Percentiles rank a stretch among this genome's conserved stretches.
Conservation (phyloP, 2,113 vertebrate genomes). For the Hippocampus abdominalis region DNA sequence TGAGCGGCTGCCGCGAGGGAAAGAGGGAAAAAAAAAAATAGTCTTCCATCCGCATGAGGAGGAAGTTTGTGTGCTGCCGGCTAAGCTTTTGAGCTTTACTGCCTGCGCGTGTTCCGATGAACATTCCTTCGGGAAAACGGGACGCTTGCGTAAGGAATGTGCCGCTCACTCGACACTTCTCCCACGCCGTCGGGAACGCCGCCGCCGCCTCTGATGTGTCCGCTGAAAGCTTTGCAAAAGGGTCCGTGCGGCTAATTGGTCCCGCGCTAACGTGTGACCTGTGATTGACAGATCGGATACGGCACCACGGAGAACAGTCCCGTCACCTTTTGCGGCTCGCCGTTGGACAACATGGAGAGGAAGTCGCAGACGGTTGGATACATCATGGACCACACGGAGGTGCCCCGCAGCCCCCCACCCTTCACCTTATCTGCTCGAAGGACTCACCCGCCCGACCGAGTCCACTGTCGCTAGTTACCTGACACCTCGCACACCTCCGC, state of each 20-base stretch:
- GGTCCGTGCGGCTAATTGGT: neutral
- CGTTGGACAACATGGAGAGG: conserved; percentile 69
- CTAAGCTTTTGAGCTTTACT: neutral
- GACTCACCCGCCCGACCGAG: neutral
- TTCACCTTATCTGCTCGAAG: neutral
- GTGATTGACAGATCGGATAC: conserved; percentile 78
- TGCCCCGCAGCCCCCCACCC: conserved; percentile 26
- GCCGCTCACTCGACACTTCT: neutral
- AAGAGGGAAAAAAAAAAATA: neutral
- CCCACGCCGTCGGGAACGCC: neutral
- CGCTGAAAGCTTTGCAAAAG: neutral
- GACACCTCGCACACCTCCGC: too few species aligned
- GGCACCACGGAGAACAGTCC: conserved; percentile 97
- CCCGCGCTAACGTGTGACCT: neutral
- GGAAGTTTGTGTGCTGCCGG: neutral
- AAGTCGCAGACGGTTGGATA: conserved; percentile 79
- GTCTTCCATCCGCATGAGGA: neutral
- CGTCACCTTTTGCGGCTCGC: conserved; percentile 80
- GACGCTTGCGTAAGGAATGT: neutral
- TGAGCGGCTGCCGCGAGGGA: neutral
- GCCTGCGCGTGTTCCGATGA: neutral
- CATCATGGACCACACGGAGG: conserved; percentile 84
- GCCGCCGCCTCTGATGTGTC: neutral
- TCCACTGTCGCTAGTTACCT: neutral
- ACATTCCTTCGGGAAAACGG: neutral